A percentile compares a stretch with the other conserved stretches of the same genome.
Evolutionary conservation across 2,888 invertebrate species (phyloP).

Genomic region (Drosophila prolongata): DNA sequence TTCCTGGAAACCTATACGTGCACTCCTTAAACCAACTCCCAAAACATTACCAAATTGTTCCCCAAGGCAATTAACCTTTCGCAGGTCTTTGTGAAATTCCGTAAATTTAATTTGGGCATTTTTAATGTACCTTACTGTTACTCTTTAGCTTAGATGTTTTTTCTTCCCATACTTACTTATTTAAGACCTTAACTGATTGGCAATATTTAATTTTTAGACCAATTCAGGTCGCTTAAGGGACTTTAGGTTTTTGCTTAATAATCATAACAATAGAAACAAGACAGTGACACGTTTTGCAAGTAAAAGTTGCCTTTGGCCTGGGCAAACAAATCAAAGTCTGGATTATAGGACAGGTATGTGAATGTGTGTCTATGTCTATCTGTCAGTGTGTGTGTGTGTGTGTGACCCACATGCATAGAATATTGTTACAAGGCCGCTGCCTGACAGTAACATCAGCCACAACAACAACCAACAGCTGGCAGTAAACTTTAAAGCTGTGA

Average conservation of each 20-base stretch:
- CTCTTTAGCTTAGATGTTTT: too few species aligned
- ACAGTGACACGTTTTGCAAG: slow-evolving; percentile 41
- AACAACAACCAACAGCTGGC: slow-evolving; percentile 41
- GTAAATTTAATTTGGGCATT: slow-evolving; percentile 22
- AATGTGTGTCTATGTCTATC: slow-evolving; percentile 2
- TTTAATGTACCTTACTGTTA: background rate
- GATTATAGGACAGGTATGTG: slow-evolving; percentile 36
- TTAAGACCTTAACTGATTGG: background rate
- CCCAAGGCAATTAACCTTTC: slow-evolving; percentile 9
- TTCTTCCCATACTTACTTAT: background rate
- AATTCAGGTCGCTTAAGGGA: background rate
- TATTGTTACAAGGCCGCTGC: slow-evolving; percentile 76
- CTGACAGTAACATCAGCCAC: slow-evolving; percentile 36
- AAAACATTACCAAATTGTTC: background rate
- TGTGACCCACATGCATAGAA: slow-evolving; percentile 19
- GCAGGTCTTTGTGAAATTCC: background rate
- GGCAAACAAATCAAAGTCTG: slow-evolving; percentile 40
- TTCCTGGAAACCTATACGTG: background rate
- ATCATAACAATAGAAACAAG: slow-evolving; percentile 4
- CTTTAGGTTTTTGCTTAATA: background rate
- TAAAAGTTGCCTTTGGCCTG: slow-evolving; percentile 39
- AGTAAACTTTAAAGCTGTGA: slow-evolving; percentile 72
- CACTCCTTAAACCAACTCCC: background rate
- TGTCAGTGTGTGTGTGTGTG: background rate
- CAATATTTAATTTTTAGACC: background rate